Conservation (phyloP, 2,113 vertebrate genomes). For the Puma concolor region DNA sequence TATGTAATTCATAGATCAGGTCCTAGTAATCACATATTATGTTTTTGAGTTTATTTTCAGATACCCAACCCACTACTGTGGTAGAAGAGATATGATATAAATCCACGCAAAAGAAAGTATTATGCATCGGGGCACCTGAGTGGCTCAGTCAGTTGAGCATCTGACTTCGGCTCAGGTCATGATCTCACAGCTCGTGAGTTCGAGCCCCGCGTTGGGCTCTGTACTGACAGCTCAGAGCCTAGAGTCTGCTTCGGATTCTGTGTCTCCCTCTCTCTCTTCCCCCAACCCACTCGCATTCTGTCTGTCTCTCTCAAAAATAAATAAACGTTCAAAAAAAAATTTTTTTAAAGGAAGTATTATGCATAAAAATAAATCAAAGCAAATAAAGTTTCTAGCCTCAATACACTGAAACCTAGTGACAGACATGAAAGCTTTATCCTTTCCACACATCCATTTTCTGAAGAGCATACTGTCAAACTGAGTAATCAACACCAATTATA, state of each 20-base stretch:
- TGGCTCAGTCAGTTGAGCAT: too few species aligned
- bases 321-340: too few species aligned
- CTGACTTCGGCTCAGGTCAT: too few species aligned
- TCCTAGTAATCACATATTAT: background rate
- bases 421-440: background rate
- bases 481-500: background rate
- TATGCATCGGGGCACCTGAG: background rate
- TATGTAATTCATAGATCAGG: background rate
- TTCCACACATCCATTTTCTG: background rate
- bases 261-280: too few species aligned
- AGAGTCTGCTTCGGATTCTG: too few species aligned
- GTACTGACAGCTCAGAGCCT: too few species aligned
- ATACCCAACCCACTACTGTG: background rate
- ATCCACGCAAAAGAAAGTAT: background rate
- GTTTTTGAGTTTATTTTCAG: background rate
- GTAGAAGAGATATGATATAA: background rate
- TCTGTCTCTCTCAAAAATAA: too few species aligned
- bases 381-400: background rate
- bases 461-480: background rate
- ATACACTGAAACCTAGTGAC: background rate
- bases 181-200: too few species aligned
- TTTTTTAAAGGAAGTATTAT: background rate
- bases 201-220: too few species aligned
- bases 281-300: too few species aligned
- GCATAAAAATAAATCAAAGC: background rate